phyloP scores from a whole-genome alignment of 2,113 vertebrate species.

The Rousettus leschenaultii region DNA sequence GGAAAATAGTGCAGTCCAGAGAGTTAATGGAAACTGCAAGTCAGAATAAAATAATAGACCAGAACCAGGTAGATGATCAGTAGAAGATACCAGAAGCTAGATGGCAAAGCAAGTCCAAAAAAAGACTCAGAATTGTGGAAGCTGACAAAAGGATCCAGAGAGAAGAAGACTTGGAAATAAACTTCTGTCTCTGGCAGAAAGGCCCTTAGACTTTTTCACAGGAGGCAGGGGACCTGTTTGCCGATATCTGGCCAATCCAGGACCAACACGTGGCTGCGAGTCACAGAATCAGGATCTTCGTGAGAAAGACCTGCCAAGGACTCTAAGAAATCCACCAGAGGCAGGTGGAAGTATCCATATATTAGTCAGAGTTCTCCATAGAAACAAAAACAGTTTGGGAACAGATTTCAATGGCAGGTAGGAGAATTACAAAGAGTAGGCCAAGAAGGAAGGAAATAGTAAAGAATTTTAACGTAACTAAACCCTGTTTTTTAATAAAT shows the following conservation, averaged over 20 bases:
- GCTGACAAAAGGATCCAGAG: background rate
- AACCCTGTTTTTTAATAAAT: background rate
- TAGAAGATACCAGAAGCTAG: background rate
- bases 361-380: too few relatives aligned
- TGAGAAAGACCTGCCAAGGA: background rate
- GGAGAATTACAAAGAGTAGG: background rate
- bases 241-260: background rate
- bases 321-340: background rate
- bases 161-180: background rate
- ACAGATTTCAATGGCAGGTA: constrained; percentile 37
- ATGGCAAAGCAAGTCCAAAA: background rate
- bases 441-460: constrained; percentile 14
- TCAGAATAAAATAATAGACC: constrained; percentile 10
- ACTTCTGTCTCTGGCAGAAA: background rate
- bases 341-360: background rate
- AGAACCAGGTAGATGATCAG: background rate
- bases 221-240: background rate
- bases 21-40: background rate
- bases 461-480: background rate
- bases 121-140: background rate
- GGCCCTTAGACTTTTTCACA: background rate
- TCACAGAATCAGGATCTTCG: constrained; percentile 6
- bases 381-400: background rate
- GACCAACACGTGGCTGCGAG: background rate
- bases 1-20: background rate